phyloP scores from a whole-genome alignment of 2,113 vertebrate genomes.

The Spermophilus dauricus region DNA sequence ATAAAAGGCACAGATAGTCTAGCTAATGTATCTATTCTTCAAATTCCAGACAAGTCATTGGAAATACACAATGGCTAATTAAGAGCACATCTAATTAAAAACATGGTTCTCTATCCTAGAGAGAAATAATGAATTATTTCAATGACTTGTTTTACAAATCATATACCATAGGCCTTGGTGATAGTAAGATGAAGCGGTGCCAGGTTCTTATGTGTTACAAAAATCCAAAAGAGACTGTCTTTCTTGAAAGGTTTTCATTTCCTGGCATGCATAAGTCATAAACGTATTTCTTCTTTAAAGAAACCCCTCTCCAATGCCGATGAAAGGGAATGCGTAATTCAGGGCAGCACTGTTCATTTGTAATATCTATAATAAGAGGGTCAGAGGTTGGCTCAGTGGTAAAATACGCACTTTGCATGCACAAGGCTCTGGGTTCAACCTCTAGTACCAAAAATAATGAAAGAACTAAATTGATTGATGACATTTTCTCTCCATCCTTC shows the following conservation, averaged over 20 bases:
- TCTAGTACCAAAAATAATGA: not conserved
- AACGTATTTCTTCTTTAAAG: constrained; percentile 5
- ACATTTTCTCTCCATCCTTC: not conserved
- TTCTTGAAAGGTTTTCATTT: not conserved
- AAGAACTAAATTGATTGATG: not conserved
- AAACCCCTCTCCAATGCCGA: not conserved
- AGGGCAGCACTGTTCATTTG: not conserved
- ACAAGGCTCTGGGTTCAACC: not conserved
- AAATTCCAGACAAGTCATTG: not conserved
- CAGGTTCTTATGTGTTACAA: not conserved
- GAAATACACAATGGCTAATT: not conserved
- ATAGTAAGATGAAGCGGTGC: not conserved
- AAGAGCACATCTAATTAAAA: not conserved
- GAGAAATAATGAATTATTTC: not conserved
- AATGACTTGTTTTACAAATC: not conserved
- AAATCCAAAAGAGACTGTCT: not conserved
- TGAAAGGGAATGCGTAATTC: not conserved
- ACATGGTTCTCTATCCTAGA: not conserved
- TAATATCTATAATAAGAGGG: not conserved
- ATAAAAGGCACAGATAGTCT: not conserved
- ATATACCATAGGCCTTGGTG: not conserved
- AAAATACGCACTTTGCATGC: not conserved
- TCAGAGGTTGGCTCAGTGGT: too few species aligned
- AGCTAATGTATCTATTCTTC: not conserved
- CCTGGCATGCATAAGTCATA: not conserved